Evolutionary conservation across 2,888 invertebrate genomes (phyloP), one percentile per base, ranked within the genome.

Genomic region (Diploptera punctata): DNA sequence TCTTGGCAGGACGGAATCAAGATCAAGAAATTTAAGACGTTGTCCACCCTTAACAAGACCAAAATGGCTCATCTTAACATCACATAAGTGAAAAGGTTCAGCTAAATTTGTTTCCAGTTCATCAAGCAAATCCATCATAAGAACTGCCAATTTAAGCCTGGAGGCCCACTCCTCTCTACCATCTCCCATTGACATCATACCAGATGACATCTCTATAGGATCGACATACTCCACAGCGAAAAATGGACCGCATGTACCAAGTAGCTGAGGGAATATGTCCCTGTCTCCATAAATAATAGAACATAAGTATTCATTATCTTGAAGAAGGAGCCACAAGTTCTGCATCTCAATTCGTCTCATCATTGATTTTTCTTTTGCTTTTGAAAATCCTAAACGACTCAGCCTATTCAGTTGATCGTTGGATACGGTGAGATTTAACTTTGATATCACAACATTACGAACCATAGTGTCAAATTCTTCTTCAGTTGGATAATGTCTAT

Each of bases 11-110:
- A 89, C 88, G 1, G 87, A 86, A 77, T 90, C 89, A 24, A 89
- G 81, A 81, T 91, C 90, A 33, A 91, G 81, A 75, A 89, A 87
- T 81, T 89, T 87, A n/a, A 89, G 80, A 76, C 84, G 85, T 74
- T 84, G 85, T 13, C 81, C 82, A 49, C 85, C 85, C 47, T 82
- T 81, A 1, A 86, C 84, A 0, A 89, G 78, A 0, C 91, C 91
- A 81, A 92, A 91, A 79, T 91, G 89, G 73, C 87, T 86, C 74
- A 88, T 82, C 81, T 91, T 90, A 0, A 91, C 84, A 82, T 91
- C 90, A 81, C 92, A 92, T 26, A 92, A 81, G 78, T 89, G 85
- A 73, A 91, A 84, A 0, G 89, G 88, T 77, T 90, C 88, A 1
- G 86, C 84, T 74, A 89, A 86, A 47, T 83, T 84, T 29, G 82